A percentile compares a stretch with the other conserved stretches of the same genome.
Evolutionary conservation across 53 echinoderm and acorn worm genomes (phyloP).

Genomic region (Astropecten irregularis): DNA sequence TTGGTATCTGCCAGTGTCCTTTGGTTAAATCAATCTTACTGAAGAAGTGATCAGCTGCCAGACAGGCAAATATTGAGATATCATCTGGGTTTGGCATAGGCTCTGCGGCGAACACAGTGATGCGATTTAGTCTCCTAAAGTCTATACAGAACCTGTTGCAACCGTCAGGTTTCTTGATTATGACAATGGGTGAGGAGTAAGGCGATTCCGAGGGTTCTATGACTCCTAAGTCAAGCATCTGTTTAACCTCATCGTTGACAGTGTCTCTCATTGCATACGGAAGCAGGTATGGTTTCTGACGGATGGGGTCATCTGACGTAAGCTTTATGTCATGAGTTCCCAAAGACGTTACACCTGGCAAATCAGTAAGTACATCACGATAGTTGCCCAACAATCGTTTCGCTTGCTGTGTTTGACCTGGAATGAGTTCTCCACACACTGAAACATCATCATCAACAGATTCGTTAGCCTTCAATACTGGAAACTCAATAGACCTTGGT

Average conservation of each 20-base stretch:
- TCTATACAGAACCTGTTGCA: constrained; percentile 3
- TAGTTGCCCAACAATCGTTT: neutral
- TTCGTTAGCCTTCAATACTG: neutral
- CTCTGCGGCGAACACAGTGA: constrained; percentile 33
- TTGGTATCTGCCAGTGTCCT: constrained; percentile 60
- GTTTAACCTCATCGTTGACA: neutral
- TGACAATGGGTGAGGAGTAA: constrained; percentile 30
- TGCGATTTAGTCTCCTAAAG: neutral
- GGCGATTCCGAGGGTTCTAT: constrained; percentile 24
- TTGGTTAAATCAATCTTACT: constrained; percentile 30
- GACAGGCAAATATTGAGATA: constrained; percentile 18
- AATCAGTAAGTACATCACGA: constrained; percentile 28
- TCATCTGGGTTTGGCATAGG: constrained; percentile 34
- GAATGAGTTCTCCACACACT: neutral
- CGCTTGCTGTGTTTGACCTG: neutral
- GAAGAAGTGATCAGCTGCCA: constrained; percentile 22
- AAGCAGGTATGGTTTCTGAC: constrained; percentile 22
- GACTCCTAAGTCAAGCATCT: constrained; percentile 30
- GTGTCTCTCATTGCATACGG: constrained; percentile 25
- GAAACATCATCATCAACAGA: neutral
- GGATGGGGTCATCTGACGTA: constrained; percentile 1
- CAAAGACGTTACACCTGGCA: constrained; percentile 33
- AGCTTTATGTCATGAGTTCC: constrained; percentile 16
- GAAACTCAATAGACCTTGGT: neutral
- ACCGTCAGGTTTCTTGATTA: constrained; percentile 22